Percentiles rank a stretch among this genome's conserved stretches.
Evolutionary conservation across 2,888 invertebrate species (phyloP).

Genomic region (Nephrotoma guestfalica): DNA sequence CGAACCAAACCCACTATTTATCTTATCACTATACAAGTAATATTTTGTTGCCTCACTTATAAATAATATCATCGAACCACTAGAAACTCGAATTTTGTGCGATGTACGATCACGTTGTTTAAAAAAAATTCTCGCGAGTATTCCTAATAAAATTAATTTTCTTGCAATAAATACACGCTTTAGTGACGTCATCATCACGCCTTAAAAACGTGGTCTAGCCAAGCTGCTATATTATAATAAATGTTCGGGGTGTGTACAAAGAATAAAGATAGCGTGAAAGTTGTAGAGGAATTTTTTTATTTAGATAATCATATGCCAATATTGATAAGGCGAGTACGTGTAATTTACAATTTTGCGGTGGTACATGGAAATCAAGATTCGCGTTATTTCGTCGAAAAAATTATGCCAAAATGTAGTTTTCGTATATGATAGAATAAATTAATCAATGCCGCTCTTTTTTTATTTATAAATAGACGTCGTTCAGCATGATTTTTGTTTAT

Average conservation of each 20-base stretch:
- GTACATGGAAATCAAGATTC: too few species aligned
- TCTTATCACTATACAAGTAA: background rate
- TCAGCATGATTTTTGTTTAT: background rate
- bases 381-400: background rate
- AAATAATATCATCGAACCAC: background rate
- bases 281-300: background rate
- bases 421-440: background rate
- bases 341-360: background rate
- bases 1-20: background rate
- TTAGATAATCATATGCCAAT: background rate
- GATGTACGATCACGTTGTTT: background rate
- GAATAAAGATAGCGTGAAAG: background rate
- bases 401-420: background rate
- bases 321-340: background rate
- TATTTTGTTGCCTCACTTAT: background rate
- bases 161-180: background rate
- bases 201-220: background rate
- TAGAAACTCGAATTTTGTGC: background rate
- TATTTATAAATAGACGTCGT: background rate
- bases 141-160: background rate
- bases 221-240: background rate
- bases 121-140: background rate
- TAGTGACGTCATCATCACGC: background rate
- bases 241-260: background rate
- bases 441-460: background rate